Conservation (phyloP, 2,113 vertebrate genomes). For the Tautogolabrus adspersus region DNA sequence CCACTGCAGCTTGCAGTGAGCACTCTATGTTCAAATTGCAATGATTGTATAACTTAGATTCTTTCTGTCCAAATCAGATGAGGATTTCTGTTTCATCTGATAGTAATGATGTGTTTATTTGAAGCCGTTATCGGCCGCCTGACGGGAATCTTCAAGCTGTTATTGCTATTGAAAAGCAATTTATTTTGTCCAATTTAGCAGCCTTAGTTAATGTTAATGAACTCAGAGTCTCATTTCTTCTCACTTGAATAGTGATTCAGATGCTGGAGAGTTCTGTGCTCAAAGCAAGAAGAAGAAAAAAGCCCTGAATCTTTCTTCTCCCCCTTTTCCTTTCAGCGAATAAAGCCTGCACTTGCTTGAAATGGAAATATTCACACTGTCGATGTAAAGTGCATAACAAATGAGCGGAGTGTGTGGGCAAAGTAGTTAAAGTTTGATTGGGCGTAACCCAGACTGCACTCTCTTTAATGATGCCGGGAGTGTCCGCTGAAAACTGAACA, state of each 20-base stretch:
- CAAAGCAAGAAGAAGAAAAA: neutral
- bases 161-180: conserved; percentile 11
- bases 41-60: neutral
- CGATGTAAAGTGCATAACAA: conserved; percentile 55
- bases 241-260: conserved; percentile 50
- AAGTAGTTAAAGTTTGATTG: conserved; percentile 68
- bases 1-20: neutral
- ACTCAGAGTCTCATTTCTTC: conserved; percentile 21
- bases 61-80: neutral
- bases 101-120: conserved; percentile 9
- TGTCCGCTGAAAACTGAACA: conserved; percentile 45
- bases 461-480: conserved; percentile 56
- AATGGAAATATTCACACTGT: conserved; percentile 64
- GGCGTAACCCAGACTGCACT: conserved; percentile 48
- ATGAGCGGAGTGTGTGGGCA: conserved; percentile 45
- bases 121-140: neutral
- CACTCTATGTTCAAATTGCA: neutral
- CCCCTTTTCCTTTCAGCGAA: conserved; percentile 35
- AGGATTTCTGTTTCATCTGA: neutral
- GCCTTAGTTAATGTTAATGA: conserved; percentile 47
- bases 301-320: conserved; percentile 5
- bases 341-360: conserved; percentile 35
- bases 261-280: conserved; percentile 28
- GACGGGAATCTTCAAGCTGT: neutral
- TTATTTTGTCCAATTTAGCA: conserved; percentile 42